phyloP scores from a whole-genome alignment of 64 coral and sea anemone genomes.

The Montipora foliosa region DNA sequence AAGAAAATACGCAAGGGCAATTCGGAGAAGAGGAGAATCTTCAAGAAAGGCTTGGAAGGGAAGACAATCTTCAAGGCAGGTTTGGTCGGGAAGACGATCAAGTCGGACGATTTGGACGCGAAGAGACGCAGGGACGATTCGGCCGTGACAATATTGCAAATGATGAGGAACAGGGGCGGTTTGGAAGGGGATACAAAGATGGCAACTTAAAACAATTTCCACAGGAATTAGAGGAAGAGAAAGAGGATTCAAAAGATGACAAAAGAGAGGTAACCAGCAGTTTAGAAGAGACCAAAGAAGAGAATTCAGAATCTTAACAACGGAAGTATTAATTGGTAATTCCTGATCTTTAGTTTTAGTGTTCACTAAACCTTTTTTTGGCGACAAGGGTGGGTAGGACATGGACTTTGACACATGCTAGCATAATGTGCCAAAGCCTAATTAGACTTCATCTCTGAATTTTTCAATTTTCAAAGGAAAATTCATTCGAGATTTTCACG shows the following conservation, averaged over 20 bases:
- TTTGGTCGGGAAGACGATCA: slow-evolving; percentile 54
- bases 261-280: slow-evolving; percentile 16
- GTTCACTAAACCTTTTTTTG: background rate
- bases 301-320: slow-evolving; percentile 53
- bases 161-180: slow-evolving; percentile 46
- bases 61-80: slow-evolving; percentile 27
- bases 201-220: background rate
- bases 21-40: slow-evolving; percentile 42
- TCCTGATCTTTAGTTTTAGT: background rate
- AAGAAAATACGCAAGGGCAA: slow-evolving; percentile 17
- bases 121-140: slow-evolving; percentile 54
- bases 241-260: background rate
- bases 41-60: slow-evolving; percentile 30
- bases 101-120: slow-evolving; percentile 54
- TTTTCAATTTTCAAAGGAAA: too few relatives aligned
- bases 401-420: too few relatives aligned
- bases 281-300: slow-evolving; percentile 24
- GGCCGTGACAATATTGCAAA: slow-evolving; percentile 15
- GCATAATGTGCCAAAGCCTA: too few relatives aligned
- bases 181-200: slow-evolving; percentile 33
- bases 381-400: background rate
- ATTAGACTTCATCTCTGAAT: too few relatives aligned
- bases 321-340: background rate
- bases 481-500: too few relatives aligned
- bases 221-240: background rate